Base-by-base conservation (phyloP, 2,888 invertebrate species). In the Antitype chi region DNA sequence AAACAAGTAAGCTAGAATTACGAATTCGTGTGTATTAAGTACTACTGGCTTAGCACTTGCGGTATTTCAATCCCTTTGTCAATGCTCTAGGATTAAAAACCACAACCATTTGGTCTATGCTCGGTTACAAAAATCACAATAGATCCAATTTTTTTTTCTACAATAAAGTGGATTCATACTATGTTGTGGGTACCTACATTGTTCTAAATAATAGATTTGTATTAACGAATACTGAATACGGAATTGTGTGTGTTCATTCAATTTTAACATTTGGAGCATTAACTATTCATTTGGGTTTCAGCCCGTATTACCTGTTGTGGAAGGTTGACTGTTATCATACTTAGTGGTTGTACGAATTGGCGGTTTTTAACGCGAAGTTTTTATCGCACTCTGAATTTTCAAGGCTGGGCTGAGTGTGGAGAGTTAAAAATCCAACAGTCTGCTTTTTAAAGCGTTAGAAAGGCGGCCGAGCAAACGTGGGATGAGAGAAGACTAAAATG, bases 201-300 rank as follows among this genome's bases (percentile, higher is more conserved):
- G 62, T 78, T 28, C 11, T 67, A 68, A 62, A 77, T 78, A 68
- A 68, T 77, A 76, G 8, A 66, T 76, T 49, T 49, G 17, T 62
- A 47, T 63, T 77, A 63, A 49, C n/a, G 28, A 55, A 78, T 53
- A 25, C 76, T 70, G 49, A 63, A 77, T 57, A 53, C 49, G n/a
- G n/a, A 43, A 52, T 63, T 47, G n/a, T 53, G 4, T 66, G 17
- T 28, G 57, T 25, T 52, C 55, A 52, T 79, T 70, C 6, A 59
- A 38, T 32, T 69, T 63, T 78, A 62, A 79, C 23, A 7, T 57
- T 49, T 32, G 13, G 20, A 52, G 5, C n/a, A 52, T 79, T 63
- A 78, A 78, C 25, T 57, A 77, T 78, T 78, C 15, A 78, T 57
- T 57, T 8, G 53, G 15, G 47, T 47, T 62, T 52, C 15, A 25